Conservation (phyloP, 2,888 invertebrate genomes). For the Myathropa florea region DNA sequence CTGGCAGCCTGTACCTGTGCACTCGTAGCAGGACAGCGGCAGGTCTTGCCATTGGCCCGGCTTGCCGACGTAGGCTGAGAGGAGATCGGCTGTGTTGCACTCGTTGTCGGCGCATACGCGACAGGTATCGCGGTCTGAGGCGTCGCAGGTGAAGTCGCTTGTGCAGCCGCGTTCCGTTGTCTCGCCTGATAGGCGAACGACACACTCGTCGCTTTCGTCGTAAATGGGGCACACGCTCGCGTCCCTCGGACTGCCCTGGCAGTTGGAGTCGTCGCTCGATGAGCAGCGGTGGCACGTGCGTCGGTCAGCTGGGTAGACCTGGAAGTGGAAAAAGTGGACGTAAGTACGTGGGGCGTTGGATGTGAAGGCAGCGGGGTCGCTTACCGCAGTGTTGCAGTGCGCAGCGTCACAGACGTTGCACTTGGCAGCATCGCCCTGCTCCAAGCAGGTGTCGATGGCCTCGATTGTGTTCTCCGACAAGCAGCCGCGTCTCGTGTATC, state of each 20-base stretch:
- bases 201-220: constrained; percentile 73
- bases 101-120: constrained; percentile 74
- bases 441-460: constrained; percentile 73
- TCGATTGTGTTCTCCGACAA: constrained; percentile 72
- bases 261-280: constrained; percentile 72
- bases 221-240: constrained; percentile 73
- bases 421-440: constrained; percentile 17
- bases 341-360: too few relatives aligned
- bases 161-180: constrained; percentile 75
- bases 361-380: neutral
- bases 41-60: constrained; percentile 78
- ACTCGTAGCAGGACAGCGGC: constrained; percentile 75
- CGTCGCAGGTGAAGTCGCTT: constrained; percentile 74
- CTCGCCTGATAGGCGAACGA: constrained; percentile 73
- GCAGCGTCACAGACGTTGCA: constrained; percentile 73
- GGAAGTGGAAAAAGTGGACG: neutral
- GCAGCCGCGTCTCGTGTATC: constrained; percentile 75
- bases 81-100: constrained; percentile 75
- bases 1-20: constrained; percentile 73
- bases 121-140: constrained; percentile 71
- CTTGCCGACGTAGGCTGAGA: constrained; percentile 73
- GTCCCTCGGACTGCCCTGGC: constrained; percentile 72
- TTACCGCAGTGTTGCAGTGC: constrained; percentile 73
- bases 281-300: constrained; percentile 75
- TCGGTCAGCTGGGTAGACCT: constrained; percentile 74